Conservation (phyloP, 1,140 invertebrate species). For the Holotrichia oblita region DNA sequence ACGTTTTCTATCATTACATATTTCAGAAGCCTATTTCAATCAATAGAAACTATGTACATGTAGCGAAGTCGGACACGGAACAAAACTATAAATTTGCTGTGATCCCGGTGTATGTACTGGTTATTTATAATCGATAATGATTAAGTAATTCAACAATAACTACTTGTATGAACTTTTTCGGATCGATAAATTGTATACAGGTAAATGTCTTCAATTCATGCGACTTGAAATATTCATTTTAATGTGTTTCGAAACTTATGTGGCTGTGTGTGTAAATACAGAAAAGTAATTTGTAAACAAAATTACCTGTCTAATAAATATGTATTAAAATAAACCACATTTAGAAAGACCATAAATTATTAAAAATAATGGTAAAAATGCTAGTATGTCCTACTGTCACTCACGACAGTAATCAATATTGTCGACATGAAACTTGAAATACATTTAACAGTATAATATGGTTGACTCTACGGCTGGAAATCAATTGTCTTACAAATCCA, state of each 20-base stretch:
- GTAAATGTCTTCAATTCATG: slow-evolving; percentile 7
- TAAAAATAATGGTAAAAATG: too few relatives aligned
- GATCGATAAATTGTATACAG: not conserved
- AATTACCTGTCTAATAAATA: not conserved
- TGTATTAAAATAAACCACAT: not conserved
- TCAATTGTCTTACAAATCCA: too few relatives aligned
- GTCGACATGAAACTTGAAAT: too few relatives aligned
- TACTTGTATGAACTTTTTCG: slow-evolving; percentile 8
- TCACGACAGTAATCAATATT: too few relatives aligned
- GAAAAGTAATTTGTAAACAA: not conserved
- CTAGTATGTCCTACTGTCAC: too few relatives aligned
- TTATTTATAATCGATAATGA: not conserved
- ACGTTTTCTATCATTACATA: slow-evolving; percentile 15
- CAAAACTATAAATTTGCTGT: slow-evolving; percentile 5
- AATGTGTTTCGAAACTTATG: not conserved
- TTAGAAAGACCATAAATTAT: too few relatives aligned
- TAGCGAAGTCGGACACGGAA: not conserved
- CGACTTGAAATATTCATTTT: slow-evolving; percentile 21
- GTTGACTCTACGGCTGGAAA: too few relatives aligned
- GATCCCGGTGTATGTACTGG: not conserved
- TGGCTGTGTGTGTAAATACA: not conserved
- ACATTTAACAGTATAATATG: too few relatives aligned
- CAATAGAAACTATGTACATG: slow-evolving; percentile 19
- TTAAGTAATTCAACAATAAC: slow-evolving; percentile 34
- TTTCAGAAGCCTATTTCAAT: slow-evolving; percentile 21